Evolutionary conservation across 2,797 vertebrate species (phyloP).

Genomic region (Chloroceryle amazona): DNA sequence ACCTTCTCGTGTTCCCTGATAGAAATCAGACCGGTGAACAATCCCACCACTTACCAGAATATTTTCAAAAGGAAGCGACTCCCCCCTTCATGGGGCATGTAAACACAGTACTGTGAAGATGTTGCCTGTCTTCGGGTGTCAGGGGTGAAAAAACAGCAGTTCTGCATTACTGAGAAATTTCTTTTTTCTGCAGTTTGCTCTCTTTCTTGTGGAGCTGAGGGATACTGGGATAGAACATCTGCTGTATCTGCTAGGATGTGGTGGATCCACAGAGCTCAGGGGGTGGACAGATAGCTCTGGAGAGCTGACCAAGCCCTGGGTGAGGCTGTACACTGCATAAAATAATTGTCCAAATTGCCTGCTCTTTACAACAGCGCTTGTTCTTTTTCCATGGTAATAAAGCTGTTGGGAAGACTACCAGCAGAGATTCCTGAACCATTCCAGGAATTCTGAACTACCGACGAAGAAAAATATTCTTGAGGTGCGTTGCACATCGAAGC

Average conservation of each 20-base stretch:
- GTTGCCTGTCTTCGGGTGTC: neutral
- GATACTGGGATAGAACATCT: fast-evolving
- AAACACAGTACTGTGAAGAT: neutral
- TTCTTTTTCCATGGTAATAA: neutral
- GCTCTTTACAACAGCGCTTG: neutral
- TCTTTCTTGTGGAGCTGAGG: neutral
- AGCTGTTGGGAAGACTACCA: neutral
- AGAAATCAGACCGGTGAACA: neutral
- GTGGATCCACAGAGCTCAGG: neutral
- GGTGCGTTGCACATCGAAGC: neutral
- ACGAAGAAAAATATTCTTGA: neutral
- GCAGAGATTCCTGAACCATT: neutral
- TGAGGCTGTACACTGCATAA: neutral
- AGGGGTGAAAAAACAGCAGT: neutral
- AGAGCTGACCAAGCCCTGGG: neutral
- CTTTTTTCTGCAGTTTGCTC: neutral
- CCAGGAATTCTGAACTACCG: neutral
- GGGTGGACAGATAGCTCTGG: neutral
- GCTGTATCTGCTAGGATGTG: neutral
- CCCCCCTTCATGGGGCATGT: neutral
- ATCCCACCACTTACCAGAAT: neutral
- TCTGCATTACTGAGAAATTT: neutral
- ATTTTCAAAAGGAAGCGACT: neutral
- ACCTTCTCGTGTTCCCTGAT: neutral
- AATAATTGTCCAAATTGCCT: neutral